Base-by-base conservation (phyloP, 2,888 invertebrate genomes). In the Sisyra terminalis region DNA sequence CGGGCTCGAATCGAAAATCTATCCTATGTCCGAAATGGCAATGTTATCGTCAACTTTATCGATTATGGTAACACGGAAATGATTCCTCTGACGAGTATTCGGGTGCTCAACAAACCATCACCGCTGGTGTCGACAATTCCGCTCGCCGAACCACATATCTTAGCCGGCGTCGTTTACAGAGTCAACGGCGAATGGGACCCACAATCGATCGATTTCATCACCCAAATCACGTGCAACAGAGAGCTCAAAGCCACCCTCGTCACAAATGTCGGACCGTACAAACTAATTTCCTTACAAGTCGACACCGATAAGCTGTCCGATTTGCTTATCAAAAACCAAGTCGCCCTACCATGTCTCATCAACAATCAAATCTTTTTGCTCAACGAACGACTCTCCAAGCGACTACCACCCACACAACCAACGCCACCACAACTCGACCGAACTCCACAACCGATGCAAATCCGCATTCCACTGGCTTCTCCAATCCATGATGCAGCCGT, bases 1-100 rank as follows among this genome's bases (percentile, higher is more conserved):
- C 65, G 81, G 50, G 77, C 75, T 7, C 70, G 70, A 55, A 65
- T 80, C 39, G 62, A 67, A 38, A 69, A 61, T 45, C 59, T 66
- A 8, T 54, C 62, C 13, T 65, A 56, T 51, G 51, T 71, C 38
- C 53, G 61, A 3, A 66, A 66, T 46, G 72, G 71, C 14, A 59
- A 69, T 42, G 69, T 80, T 39, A 70, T 74, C 49, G 73, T 79
- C n/a, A 69, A 71, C 44, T 78, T 79, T 50, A 66, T 80, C 29
- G 80, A 80, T 55, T 78, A 71, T 51, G 80, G 80, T 36, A 76
- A 78, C 52, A 67, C 65, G 48, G 75, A 75, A 50, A 56, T 69
- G 10, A 68, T 83, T 44, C 67, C 72, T 13, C 55, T 71, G 41
- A 66, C 64, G 32, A 71, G 73, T 46, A 67, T 79, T 37, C 61